Base-by-base conservation (phyloP, 2,113 vertebrate genomes). In the Mola mola region DNA sequence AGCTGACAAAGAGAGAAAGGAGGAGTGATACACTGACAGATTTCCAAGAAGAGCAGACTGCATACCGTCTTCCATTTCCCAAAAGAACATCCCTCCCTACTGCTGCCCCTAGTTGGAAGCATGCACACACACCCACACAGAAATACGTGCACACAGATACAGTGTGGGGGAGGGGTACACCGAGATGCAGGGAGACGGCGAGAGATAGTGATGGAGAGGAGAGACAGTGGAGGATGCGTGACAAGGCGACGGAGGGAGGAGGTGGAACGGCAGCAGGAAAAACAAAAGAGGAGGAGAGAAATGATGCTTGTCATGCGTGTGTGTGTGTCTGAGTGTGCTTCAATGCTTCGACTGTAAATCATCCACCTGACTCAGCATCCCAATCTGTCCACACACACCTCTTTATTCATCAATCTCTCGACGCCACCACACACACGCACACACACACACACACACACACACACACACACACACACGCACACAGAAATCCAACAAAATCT, bases 51-150 rank as follows among this genome's bases (percentile, higher is more conserved):
- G 67, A 87, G 80, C 84, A 86, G 85, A 84, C 85, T 86, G 83
- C 78, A 75, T 73, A 74, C 69, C 53, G 62, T 88, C 86, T 81
- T 83, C 83, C 79, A 86, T 89, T 88, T 89, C 84, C 84, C 84
- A 81, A 83, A 87, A 88, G 85, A 88, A 85, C 85, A 83, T 83
- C 82, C 79, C 79, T 84, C 74, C 84, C 79, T 82, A 77, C 81
- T 87, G 77, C 85, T 86, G 75, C 84, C 79, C 74, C 78, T 86
- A 82, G 82, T 78, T 83, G 81, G 64, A 78, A 80, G 71, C 4
- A 17, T 8, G 3, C 64, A n/a, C 59, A 57, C 72, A 62, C 73
- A 48, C 46, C 58, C 61, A 65, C 38, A 60, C 57, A 36, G 60
- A 48, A 25, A 44, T 44, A 57, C 43, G 50, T 66, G 51, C 37